Conservation (phyloP, 2,113 vertebrate genomes). For the Ammodytes dubius region DNA sequence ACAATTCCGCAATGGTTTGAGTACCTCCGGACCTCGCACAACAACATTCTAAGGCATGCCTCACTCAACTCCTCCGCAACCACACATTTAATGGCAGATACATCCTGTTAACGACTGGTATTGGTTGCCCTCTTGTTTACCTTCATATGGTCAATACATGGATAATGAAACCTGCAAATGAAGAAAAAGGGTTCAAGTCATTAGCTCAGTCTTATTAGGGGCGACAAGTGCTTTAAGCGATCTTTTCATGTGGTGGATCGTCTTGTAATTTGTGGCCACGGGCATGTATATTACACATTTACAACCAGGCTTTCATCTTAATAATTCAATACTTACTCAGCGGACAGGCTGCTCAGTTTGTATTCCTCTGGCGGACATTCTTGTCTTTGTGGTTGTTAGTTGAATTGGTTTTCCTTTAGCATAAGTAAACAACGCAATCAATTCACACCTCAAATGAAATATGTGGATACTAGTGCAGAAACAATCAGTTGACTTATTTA, state of each 20-base stretch:
- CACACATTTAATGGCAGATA: slow-evolving; percentile 78
- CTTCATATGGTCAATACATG: slow-evolving; percentile 83
- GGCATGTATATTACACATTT: slow-evolving; percentile 42
- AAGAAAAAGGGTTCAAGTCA: slow-evolving; percentile 21
- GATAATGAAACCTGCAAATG: slow-evolving; percentile 75
- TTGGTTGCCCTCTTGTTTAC: slow-evolving; percentile 76
- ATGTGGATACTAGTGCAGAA: background rate
- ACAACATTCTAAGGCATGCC: slow-evolving; percentile 96
- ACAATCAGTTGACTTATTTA: background rate
- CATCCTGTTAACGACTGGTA: slow-evolving; percentile 66
- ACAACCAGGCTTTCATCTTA: slow-evolving; percentile 34
- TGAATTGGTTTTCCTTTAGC: slow-evolving; percentile 96
- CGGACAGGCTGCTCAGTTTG: slow-evolving; percentile 88
- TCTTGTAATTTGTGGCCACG: slow-evolving; percentile 23
- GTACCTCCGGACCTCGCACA: slow-evolving; percentile 85
- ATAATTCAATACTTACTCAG: slow-evolving; percentile 80
- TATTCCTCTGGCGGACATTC: slow-evolving; percentile 99
- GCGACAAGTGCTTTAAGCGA: slow-evolving; percentile 1
- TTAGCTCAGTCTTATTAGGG: slow-evolving; percentile 11
- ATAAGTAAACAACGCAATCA: slow-evolving; percentile 46
- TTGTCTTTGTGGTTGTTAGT: slow-evolving; percentile 99
- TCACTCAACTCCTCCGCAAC: slow-evolving; percentile 83
- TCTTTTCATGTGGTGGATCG: background rate
- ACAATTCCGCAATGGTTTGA: slow-evolving; percentile 87
- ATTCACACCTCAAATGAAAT: background rate